Evolutionary conservation across 2,797 vertebrate species (phyloP).

Genomic region (Lepus oiostolus): DNA sequence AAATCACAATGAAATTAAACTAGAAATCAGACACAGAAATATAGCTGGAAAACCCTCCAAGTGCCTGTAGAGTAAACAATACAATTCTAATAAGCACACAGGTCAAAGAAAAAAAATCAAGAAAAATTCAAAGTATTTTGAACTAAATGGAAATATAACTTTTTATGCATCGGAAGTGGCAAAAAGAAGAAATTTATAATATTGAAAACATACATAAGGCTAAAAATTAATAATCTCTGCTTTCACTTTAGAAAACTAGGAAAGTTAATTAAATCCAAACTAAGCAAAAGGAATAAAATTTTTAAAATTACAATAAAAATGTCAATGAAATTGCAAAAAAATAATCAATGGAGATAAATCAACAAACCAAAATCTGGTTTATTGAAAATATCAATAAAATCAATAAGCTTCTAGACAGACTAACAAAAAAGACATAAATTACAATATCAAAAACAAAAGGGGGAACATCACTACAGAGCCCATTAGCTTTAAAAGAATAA

Average conservation of each 20-base stretch:
- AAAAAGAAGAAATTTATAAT: background rate
- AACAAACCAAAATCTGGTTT: background rate
- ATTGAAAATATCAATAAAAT: background rate
- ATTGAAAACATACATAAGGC: background rate
- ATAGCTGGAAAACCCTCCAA: background rate
- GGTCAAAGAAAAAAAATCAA: background rate
- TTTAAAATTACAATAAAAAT: background rate
- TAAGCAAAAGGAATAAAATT: background rate
- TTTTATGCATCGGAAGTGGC: background rate
- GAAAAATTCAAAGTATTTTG: too few relatives aligned
- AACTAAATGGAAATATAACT: too few relatives aligned
- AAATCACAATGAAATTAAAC: too few relatives aligned
- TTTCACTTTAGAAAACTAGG: background rate
- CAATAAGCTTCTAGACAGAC: too few relatives aligned
- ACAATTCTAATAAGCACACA: background rate
- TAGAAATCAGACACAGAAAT: background rate
- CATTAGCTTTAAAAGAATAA: background rate
- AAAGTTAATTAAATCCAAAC: background rate
- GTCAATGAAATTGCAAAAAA: background rate
- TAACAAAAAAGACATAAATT: background rate
- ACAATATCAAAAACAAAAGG: background rate
- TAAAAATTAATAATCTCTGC: background rate
- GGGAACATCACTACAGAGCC: background rate
- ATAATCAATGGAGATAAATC: background rate
- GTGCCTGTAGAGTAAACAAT: background rate